phyloP scores from a whole-genome alignment of 1,140 invertebrate genomes.

The Drosophila nikananu region DNA sequence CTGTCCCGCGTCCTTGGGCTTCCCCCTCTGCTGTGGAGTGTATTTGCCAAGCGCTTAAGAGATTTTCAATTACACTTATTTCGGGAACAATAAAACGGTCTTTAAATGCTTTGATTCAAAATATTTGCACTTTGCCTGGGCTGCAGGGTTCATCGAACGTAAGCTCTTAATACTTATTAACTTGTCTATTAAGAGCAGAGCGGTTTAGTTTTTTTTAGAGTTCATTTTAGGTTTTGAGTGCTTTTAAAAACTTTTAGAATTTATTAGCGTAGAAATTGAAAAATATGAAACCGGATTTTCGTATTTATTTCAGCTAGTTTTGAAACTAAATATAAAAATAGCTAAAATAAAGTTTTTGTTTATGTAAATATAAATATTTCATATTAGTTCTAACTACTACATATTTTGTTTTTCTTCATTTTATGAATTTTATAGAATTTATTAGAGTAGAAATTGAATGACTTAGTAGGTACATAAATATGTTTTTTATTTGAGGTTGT shows the following conservation, averaged over 20 bases:
- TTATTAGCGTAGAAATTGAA: not conserved
- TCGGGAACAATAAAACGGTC: constrained; percentile 25
- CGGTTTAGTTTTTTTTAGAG: not conserved
- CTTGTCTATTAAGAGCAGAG: constrained; percentile 8
- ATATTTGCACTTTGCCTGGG: constrained; percentile 31
- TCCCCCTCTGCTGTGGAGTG: not conserved
- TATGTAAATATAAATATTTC: too few relatives aligned
- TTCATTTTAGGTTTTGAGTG: not conserved
- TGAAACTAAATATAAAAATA: too few relatives aligned
- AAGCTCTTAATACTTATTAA: constrained; percentile 33
- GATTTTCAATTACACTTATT: constrained; percentile 71
- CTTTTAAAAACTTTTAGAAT: not conserved
- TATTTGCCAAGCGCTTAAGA: constrained; percentile 68
- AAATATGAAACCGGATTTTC: not conserved
- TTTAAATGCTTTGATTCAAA: constrained; percentile 47
- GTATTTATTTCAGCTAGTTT: too few relatives aligned
- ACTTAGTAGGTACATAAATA: too few relatives aligned
- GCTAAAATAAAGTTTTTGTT: too few relatives aligned
- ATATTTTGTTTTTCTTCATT: too few relatives aligned
- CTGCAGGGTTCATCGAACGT: constrained; percentile 22
- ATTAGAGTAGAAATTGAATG: too few relatives aligned
- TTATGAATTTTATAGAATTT: too few relatives aligned
- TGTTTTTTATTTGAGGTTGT: not conserved
- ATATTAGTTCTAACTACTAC: too few relatives aligned
- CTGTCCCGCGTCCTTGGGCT: constrained; percentile 15